Conservation (phyloP, 35 echinoderm and acorn worm genomes). For the Heliocidaris erythrogramma region DNA sequence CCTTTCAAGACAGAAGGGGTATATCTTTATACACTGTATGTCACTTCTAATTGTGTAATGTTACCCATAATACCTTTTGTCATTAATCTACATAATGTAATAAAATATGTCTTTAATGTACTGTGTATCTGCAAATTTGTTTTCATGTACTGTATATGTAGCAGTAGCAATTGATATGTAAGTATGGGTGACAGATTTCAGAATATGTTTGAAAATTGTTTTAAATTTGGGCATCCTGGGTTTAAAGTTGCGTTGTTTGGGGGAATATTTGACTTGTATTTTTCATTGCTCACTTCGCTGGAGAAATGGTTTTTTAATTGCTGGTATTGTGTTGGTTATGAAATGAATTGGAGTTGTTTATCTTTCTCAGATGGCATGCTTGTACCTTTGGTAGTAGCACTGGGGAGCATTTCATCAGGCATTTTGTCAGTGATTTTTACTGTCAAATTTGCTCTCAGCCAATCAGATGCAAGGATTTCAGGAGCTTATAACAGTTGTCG, state of each 20-base stretch:
- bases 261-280: not conserved
- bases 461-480: too few relatives aligned
- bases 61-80: not conserved
- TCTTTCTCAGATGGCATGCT: too few relatives aligned
- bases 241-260: not conserved
- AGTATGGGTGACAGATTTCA: not conserved
- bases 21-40: not conserved
- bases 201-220: not conserved
- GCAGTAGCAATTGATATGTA: conserved; percentile 4
- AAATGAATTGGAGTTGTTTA: too few relatives aligned
- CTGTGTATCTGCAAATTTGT: not conserved
- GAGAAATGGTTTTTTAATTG: too few relatives aligned
- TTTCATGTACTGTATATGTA: not conserved
- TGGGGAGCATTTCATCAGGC: too few relatives aligned
- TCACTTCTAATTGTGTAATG: not conserved
- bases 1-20: not conserved
- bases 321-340: too few relatives aligned
- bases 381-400: too few relatives aligned
- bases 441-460: too few relatives aligned
- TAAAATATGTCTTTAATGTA: not conserved
- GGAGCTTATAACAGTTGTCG: too few relatives aligned
- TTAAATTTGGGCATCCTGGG: not conserved
- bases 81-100: not conserved
- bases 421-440: too few relatives aligned
- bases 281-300: not conserved